Percentiles rank a stretch among this genome's conserved stretches.
phyloP scores from a whole-genome alignment of 2,113 vertebrate species.

The Ellobius talpinus region DNA sequence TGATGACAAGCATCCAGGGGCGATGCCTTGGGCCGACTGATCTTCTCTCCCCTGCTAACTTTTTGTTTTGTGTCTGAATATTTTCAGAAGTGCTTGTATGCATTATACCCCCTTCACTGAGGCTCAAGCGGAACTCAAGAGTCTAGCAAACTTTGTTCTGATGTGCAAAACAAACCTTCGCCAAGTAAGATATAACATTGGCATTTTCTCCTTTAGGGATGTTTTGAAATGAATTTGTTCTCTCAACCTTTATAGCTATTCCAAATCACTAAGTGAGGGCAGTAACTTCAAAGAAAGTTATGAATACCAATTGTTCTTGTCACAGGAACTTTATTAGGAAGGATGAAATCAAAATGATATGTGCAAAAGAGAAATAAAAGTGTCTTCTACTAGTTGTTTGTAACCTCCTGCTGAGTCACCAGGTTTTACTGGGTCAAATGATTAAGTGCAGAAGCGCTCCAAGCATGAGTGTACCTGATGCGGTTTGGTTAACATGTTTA shows the following conservation, averaged over 20 bases:
- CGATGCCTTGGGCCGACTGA: conserved; percentile 50
- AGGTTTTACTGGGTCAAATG: background rate
- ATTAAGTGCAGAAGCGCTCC: background rate
- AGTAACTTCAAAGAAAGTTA: conserved; percentile 48
- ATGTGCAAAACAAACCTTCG: conserved; percentile 34
- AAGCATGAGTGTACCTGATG: background rate
- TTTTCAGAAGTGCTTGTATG: conserved; percentile 52
- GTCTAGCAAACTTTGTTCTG: conserved; percentile 17
- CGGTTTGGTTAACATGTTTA: background rate
- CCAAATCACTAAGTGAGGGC: conserved; percentile 33
- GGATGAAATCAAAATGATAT: conserved; percentile 53
- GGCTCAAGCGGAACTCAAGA: background rate
- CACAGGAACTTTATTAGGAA: conserved; percentile 53
- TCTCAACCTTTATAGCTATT: conserved; percentile 55
- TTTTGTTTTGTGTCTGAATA: conserved; percentile 35
- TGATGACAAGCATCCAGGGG: conserved; percentile 64
- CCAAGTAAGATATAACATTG: background rate
- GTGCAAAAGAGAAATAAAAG: conserved; percentile 52
- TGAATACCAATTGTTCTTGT: conserved; percentile 45
- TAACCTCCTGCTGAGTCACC: background rate
- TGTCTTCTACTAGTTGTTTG: conserved; percentile 1
- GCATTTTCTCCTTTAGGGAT: background rate
- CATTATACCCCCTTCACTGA: background rate
- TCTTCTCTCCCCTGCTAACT: conserved; percentile 36
- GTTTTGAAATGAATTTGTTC: conserved; percentile 49